phyloP scores from a whole-genome alignment of 2,888 invertebrate genomes.

The Oithona nana region DNA sequence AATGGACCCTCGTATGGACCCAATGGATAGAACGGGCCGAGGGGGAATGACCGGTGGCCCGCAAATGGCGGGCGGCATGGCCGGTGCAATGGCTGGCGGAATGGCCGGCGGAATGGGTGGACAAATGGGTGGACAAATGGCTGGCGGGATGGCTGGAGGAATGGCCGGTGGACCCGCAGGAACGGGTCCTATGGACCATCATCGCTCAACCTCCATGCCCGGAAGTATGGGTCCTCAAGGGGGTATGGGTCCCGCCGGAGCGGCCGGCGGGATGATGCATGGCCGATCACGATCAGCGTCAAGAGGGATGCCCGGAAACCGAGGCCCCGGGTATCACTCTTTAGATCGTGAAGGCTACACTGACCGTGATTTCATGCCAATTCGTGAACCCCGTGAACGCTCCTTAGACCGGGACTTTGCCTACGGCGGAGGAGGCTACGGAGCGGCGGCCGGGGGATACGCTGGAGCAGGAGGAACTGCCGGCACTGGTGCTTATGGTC shows the following conservation, averaged over 20 bases:
- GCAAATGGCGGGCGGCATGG: conserved; percentile 35
- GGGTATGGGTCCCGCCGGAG: background rate
- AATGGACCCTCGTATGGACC: conserved; percentile 32
- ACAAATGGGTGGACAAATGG: conserved; percentile 18
- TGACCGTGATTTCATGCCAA: conserved; percentile 16
- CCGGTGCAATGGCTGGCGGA: conserved; percentile 24
- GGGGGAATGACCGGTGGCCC: conserved; percentile 12
- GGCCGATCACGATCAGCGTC: conserved; percentile 6
- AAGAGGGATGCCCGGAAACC: conserved; percentile 1
- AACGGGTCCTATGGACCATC: conserved; percentile 8
- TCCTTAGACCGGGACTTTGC: conserved; percentile 11
- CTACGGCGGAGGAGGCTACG: conserved; percentile 15
- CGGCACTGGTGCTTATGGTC: conserved; percentile 18
- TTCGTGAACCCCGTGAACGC: conserved; percentile 7
- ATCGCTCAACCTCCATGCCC: conserved; percentile 1
- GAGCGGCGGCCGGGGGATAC: conserved; percentile 9
- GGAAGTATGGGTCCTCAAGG: background rate
- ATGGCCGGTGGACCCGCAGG: background rate
- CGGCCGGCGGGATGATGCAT: background rate
- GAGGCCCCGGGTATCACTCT: conserved; percentile 12
- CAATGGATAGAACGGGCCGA: conserved; percentile 19
- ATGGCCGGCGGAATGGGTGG: conserved; percentile 13
- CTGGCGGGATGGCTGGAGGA: conserved; percentile 2
- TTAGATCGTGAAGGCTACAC: conserved; percentile 14
- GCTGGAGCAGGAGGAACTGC: conserved; percentile 15